Percentiles rank a stretch among this genome's conserved stretches.
phyloP scores from a whole-genome alignment of 2,797 vertebrate species.

The Ctenopoma kingsleyae region DNA sequence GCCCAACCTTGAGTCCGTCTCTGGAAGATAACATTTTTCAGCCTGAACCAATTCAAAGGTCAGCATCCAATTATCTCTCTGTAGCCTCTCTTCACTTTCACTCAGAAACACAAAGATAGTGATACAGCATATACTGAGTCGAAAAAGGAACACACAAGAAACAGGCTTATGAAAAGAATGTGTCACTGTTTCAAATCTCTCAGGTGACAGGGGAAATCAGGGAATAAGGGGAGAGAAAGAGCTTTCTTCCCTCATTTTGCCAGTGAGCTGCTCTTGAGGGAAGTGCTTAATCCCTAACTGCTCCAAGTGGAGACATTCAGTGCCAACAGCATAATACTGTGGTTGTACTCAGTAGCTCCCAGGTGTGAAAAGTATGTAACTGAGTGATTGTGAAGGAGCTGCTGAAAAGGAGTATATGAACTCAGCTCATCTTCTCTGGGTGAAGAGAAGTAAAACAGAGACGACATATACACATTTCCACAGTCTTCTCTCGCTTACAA shows the following conservation, averaged over 20 bases:
- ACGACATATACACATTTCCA: slow-evolving; percentile 20
- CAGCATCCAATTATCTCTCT: neutral
- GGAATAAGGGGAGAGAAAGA: slow-evolving; percentile 21
- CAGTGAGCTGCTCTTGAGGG: slow-evolving; percentile 48
- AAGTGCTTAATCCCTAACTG: slow-evolving; percentile 62
- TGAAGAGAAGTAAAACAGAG: slow-evolving; percentile 6
- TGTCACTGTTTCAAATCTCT: slow-evolving; percentile 28
- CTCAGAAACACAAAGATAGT: neutral
- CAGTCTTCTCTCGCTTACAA: slow-evolving; percentile 23
- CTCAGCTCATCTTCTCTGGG: slow-evolving; percentile 48
- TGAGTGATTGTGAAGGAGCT: slow-evolving; percentile 54
- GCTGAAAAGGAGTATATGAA: slow-evolving; percentile 44
- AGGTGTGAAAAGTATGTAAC: slow-evolving; percentile 68
- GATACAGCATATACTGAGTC: neutral
- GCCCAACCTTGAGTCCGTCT: neutral
- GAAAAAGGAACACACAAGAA: neutral
- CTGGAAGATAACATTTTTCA: neutral
- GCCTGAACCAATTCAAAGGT: neutral
- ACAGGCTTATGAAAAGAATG: slow-evolving; percentile 22
- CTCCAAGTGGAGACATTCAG: slow-evolving; percentile 58
- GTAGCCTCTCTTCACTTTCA: neutral
- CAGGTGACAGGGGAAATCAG: slow-evolving; percentile 24
- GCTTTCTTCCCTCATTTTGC: slow-evolving; percentile 33
- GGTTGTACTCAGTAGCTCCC: slow-evolving; percentile 52
- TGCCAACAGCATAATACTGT: slow-evolving; percentile 55